These are phyloP conservation scores for Coreoperca whiteheadi DNA, from an alignment of 2,113 vertebrate genomes.

Conservation along the genomic window DNA sequence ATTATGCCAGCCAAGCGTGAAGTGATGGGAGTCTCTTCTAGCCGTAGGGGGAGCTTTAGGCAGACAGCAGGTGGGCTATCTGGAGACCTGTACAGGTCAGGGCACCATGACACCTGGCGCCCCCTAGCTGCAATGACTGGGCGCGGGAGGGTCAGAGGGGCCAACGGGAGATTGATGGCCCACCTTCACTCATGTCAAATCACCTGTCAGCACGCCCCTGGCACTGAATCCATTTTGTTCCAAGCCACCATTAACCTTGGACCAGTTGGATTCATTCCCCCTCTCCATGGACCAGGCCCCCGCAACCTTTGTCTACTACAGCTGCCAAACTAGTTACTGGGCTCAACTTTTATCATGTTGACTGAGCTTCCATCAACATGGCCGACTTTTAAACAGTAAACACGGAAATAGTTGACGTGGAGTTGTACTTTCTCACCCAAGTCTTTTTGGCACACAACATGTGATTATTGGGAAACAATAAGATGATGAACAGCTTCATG, in stretches of 20 bases:
- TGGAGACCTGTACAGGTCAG: conserved; percentile 74
- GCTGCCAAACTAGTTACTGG: conserved; percentile 74
- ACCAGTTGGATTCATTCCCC: conserved; percentile 83
- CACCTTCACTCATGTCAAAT: conserved; percentile 84
- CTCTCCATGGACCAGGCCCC: conserved; percentile 71
- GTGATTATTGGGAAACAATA: conserved; percentile 12
- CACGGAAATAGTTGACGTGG: conserved; percentile 16
- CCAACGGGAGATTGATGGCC: conserved; percentile 82
- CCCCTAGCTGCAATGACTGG: conserved; percentile 68
- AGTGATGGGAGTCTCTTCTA: conserved; percentile 68
- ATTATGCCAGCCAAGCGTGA: conserved; percentile 74
- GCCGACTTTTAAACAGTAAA: conserved; percentile 53
- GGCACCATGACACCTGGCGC: conserved; percentile 69
- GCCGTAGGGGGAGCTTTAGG: conserved; percentile 67
- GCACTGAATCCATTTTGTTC: conserved; percentile 86
- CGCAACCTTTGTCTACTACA: conserved; percentile 74
- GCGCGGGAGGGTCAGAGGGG: conserved; percentile 68
- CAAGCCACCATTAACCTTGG: conserved; percentile 87
- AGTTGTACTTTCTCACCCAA: conserved; percentile 15
- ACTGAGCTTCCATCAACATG: conserved; percentile 41
- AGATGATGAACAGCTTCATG: conserved; percentile 1
- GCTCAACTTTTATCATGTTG: conserved; percentile 72
- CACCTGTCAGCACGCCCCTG: conserved; percentile 84
- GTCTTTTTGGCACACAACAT: background rate
- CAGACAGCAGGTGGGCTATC: conserved; percentile 78